Evolutionary conservation across 2,888 invertebrate genomes (phyloP).

Genomic region (Microplitis deprimator): DNA sequence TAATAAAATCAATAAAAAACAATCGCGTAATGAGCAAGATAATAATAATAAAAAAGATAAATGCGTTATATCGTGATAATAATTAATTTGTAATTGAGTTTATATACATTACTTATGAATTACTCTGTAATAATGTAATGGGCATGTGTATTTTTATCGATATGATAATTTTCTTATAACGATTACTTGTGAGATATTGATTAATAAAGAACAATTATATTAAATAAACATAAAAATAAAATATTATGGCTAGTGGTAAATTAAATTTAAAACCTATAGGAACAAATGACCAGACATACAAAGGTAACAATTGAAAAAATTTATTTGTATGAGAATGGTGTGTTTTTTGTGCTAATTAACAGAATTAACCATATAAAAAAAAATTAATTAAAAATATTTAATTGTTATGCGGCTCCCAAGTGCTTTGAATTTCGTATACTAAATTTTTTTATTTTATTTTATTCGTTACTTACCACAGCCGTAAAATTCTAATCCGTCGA

Average conservation of each 20-base stretch:
- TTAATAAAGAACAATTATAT: slow-evolving; percentile 58
- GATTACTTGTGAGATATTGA: slow-evolving; percentile 62
- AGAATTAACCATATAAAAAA: slow-evolving; percentile 37
- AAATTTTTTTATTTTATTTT: slow-evolving; percentile 21
- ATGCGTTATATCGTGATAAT: slow-evolving; percentile 60
- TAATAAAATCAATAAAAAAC: slow-evolving; percentile 48
- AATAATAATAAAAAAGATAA: slow-evolving; percentile 58
- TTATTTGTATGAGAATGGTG: slow-evolving; percentile 42
- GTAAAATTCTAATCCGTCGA: slow-evolving; percentile 39
- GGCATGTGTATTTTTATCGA: slow-evolving; percentile 40
- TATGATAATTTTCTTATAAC: slow-evolving; percentile 50
- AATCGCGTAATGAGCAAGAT: slow-evolving; percentile 32
- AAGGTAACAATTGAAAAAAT: slow-evolving; percentile 36
- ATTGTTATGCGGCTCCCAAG: slow-evolving; percentile 23
- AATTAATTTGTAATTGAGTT: slow-evolving; percentile 14
- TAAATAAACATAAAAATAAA: slow-evolving; percentile 45
- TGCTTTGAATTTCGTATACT: slow-evolving; percentile 26
- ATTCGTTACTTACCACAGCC: slow-evolving; percentile 32
- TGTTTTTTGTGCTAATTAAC: slow-evolving; percentile 44
- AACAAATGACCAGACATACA: slow-evolving; percentile 1
- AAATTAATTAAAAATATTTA: neutral
- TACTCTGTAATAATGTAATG: slow-evolving; percentile 36
- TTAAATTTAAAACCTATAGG: slow-evolving; percentile 33
- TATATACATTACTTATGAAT: slow-evolving; percentile 25
- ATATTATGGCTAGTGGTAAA: slow-evolving; percentile 64